These are phyloP conservation scores for Parazoanthus atlanticus DNA, from an alignment of 92 coral and sea anemone genomes.

Conservation along the genomic window DNA sequence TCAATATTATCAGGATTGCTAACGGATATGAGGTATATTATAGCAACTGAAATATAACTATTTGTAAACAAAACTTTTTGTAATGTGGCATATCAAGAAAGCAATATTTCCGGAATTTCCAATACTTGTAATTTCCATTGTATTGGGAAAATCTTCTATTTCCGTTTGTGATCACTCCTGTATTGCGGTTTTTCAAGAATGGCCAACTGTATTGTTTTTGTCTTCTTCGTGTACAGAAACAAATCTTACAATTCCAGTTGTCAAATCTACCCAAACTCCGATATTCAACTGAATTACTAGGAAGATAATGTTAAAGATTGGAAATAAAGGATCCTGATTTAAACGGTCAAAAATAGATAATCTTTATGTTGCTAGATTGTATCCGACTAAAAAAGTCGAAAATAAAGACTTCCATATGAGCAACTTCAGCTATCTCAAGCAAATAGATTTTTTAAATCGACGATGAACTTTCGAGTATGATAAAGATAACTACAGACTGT, in stretches of 20 bases:
- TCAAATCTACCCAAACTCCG: background rate
- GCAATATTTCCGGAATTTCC: background rate
- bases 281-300: background rate
- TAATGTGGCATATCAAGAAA: background rate
- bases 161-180: background rate
- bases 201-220: background rate
- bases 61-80: background rate
- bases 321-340: background rate
- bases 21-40: background rate
- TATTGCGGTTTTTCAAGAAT: background rate
- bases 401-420: too few relatives aligned
- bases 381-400: too few relatives aligned
- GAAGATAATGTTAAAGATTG: background rate
- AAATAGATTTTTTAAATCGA: too few relatives aligned
- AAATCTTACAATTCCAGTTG: background rate
- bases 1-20: background rate
- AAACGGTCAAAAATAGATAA: background rate
- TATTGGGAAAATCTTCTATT: background rate
- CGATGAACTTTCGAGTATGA: too few relatives aligned
- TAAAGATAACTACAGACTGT: background rate
- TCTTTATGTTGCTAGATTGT: too few relatives aligned
- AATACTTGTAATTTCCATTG: background rate
- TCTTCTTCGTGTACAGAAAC: background rate
- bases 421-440: too few relatives aligned
- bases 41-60: background rate